Evolutionary conservation across 2,113 vertebrate genomes (phyloP).

Genomic region (Clarias batrachus): DNA sequence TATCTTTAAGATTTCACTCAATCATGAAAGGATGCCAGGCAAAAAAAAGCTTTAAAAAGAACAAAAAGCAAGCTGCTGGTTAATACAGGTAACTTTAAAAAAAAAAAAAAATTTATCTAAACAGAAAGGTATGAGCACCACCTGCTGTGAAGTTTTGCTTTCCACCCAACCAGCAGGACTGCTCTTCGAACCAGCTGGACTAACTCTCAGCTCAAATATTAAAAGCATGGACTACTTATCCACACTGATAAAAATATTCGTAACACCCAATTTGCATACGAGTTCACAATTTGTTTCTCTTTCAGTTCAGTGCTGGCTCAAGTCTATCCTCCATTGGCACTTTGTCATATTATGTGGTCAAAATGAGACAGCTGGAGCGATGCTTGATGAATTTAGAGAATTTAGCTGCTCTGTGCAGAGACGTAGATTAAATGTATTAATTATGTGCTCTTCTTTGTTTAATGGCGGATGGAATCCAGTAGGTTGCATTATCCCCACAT

Average conservation of each 20-base stretch:
- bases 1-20: neutral
- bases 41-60: neutral
- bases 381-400: slow-evolving; percentile 41
- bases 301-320: neutral
- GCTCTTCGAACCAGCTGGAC: neutral
- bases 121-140: neutral
- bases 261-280: neutral
- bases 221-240: neutral
- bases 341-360: slow-evolving; percentile 21
- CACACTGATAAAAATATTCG: neutral
- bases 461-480: no score
- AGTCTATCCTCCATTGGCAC: neutral
- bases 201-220: neutral
- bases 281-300: neutral
- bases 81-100: neutral
- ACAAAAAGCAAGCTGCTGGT: neutral
- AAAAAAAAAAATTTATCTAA: neutral
- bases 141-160: neutral
- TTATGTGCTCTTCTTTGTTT: no score
- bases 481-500: no score
- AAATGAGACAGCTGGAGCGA: slow-evolving; percentile 1
- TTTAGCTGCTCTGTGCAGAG: slow-evolving; percentile 12
- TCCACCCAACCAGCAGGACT: neutral
- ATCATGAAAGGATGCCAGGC: neutral
- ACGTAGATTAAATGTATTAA: neutral